Conservation (phyloP, 2,797 vertebrate genomes). For the Hylomyscus alleni region DNA sequence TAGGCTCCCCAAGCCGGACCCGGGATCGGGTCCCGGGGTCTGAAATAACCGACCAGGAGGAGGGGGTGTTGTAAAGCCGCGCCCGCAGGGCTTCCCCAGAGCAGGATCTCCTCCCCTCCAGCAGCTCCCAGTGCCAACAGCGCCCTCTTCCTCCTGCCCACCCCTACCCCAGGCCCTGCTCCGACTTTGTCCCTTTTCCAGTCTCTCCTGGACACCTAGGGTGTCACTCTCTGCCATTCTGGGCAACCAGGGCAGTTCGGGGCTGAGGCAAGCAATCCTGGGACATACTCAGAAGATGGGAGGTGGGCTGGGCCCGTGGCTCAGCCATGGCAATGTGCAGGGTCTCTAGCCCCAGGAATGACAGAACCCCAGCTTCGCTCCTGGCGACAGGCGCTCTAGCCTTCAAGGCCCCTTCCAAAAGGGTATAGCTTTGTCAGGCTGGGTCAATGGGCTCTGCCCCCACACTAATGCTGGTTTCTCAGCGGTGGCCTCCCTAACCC, state of each 20-base stretch:
- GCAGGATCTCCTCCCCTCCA: constrained; percentile 46
- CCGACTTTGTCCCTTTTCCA: constrained; percentile 55
- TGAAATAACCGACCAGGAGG: constrained; percentile 59
- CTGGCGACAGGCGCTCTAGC: neutral
- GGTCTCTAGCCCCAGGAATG: neutral
- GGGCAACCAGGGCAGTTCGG: neutral
- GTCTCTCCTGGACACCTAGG: neutral
- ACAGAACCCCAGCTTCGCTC: neutral
- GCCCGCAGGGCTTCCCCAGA: constrained; percentile 79
- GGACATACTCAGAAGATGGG: neutral
- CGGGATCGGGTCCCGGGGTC: constrained; percentile 19
- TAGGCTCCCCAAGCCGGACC: constrained; percentile 63
- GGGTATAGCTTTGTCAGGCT: neutral
- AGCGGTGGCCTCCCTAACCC: neutral
- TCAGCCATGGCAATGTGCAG: neutral
- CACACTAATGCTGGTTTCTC: constrained; percentile 12
- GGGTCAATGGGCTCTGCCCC: neutral
- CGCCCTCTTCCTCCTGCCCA: neutral
- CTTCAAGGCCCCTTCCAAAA: constrained; percentile 21
- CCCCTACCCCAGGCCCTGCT: neutral
- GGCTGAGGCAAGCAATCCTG: neutral
- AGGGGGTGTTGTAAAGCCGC: constrained; percentile 79
- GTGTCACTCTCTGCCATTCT: neutral
- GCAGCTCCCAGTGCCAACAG: constrained; percentile 3
- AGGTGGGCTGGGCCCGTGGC: neutral